Percentiles rank a stretch among this genome's conserved stretches.
phyloP scores from a whole-genome alignment of 2,113 vertebrate species.

The Uria lomvia region DNA sequence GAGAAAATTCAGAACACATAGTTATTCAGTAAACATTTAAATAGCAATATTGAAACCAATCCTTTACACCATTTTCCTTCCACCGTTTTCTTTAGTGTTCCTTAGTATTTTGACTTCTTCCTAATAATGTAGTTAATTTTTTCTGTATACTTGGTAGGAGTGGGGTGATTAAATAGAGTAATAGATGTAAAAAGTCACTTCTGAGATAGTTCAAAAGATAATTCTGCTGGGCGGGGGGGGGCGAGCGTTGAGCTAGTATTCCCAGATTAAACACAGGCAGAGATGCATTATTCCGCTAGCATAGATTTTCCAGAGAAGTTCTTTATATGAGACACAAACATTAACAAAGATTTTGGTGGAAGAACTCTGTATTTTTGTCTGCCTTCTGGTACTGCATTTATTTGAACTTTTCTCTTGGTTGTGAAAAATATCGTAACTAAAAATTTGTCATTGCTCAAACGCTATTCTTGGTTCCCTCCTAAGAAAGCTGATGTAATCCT shows the following conservation, averaged over 20 bases:
- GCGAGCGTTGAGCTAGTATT: background rate
- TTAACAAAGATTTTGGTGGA: background rate
- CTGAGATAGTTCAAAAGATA: background rate
- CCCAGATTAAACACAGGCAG: background rate
- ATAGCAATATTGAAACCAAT: background rate
- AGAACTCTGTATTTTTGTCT: background rate
- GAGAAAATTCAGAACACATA: background rate
- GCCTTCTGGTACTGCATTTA: background rate
- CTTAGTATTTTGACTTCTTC: background rate
- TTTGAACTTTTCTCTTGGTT: background rate
- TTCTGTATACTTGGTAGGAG: background rate
- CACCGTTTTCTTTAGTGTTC: background rate
- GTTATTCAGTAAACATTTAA: background rate
- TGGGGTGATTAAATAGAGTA: background rate
- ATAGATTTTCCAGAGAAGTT: background rate
- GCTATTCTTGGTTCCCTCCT: background rate
- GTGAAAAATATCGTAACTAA: background rate
- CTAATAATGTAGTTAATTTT: background rate
- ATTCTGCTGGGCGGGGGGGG: background rate
- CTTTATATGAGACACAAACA: background rate
- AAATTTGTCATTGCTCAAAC: background rate
- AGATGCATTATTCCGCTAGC: background rate
- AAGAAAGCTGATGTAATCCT: background rate
- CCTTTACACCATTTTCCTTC: background rate
- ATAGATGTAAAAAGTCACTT: background rate